Percentiles rank a stretch among this genome's conserved stretches.
Evolutionary conservation across 2,797 vertebrate genomes (phyloP).

Genomic region (Tauraco hartlaubi): DNA sequence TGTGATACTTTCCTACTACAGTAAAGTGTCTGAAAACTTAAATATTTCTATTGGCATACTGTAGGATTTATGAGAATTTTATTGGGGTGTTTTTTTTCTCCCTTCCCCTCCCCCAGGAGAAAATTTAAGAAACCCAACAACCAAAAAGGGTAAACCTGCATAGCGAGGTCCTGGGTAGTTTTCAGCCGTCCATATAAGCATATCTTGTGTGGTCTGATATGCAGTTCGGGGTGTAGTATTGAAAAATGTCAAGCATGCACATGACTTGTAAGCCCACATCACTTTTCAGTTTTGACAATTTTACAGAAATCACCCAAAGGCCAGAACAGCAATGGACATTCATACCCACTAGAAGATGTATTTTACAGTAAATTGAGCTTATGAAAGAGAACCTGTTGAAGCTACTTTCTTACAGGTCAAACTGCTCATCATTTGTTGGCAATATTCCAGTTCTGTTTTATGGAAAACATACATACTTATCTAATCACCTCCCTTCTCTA

Average conservation of each 20-base stretch:
- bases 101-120: accelerated
- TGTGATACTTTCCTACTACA: not conserved
- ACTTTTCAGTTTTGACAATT: not conserved
- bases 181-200: not conserved
- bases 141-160: not conserved
- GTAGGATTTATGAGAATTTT: not conserved
- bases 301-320: not conserved
- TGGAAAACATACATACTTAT: not conserved
- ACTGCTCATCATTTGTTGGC: not conserved
- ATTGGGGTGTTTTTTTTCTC: no score
- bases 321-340: not conserved
- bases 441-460: not conserved
- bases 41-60: not conserved
- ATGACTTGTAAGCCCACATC: not conserved
- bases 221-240: not conserved
- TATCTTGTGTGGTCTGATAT: not conserved
- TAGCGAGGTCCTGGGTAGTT: not conserved
- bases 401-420: not conserved
- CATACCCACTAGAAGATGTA: not conserved
- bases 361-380: not conserved
- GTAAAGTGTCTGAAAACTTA: not conserved
- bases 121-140: not conserved
- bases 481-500: not conserved
- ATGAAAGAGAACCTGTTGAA: not conserved
- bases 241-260: not conserved